Evolutionary conservation across 2,797 vertebrate species (phyloP).

Genomic region (Lithobates sylvaticus): DNA sequence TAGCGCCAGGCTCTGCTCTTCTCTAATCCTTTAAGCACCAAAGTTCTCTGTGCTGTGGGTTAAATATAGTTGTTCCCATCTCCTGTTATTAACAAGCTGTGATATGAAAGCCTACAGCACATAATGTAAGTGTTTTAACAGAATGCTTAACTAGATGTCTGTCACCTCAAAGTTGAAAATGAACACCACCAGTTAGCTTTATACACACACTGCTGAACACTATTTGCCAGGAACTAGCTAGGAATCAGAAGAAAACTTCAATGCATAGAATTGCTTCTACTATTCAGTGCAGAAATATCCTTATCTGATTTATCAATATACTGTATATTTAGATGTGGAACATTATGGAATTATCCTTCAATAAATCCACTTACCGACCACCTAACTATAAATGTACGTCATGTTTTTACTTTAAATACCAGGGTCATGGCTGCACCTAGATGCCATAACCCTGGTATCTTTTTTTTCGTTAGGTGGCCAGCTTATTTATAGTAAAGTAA

Average conservation of each 20-base stretch:
- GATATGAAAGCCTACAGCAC: conserved; percentile 35
- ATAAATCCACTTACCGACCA: too few relatives aligned
- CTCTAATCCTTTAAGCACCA: conserved; percentile 62
- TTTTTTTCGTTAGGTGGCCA: too few relatives aligned
- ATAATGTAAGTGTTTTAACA: conserved; percentile 24
- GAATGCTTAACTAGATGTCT: conserved; percentile 52
- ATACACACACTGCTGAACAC: conserved; percentile 30
- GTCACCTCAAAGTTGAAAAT: conserved; percentile 59
- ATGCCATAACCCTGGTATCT: too few relatives aligned
- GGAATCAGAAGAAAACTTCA: not conserved
- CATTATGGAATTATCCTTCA: too few relatives aligned
- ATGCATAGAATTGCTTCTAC: not conserved
- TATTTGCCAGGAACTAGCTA: conserved; percentile 18
- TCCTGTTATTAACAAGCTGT: conserved; percentile 50
- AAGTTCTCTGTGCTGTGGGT: conserved; percentile 56
- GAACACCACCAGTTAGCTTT: conserved; percentile 45
- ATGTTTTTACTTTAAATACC: too few relatives aligned
- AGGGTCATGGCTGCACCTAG: too few relatives aligned
- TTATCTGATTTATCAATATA: not conserved
- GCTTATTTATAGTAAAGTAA: too few relatives aligned
- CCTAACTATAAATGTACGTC: too few relatives aligned
- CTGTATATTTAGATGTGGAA: too few relatives aligned
- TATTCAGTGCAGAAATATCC: not conserved
- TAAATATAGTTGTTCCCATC: conserved; percentile 58
- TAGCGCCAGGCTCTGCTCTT: conserved; percentile 54